These are phyloP conservation scores for Chaetorhynchus papuensis DNA, from an alignment of 2,113 vertebrate genomes.

Conservation along the genomic window DNA sequence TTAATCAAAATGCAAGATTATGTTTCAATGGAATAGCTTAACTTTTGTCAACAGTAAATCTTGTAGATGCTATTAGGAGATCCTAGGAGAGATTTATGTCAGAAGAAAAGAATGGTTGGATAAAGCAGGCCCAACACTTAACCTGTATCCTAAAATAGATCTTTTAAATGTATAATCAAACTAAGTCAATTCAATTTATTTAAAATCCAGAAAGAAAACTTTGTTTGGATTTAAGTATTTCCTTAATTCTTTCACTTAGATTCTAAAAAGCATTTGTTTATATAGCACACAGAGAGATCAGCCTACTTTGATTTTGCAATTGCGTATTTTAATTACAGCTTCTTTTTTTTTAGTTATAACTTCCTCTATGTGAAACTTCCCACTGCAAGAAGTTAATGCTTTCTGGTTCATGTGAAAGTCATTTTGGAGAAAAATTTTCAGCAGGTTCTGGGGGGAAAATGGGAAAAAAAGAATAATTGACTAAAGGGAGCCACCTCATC, in stretches of 20 bases:
- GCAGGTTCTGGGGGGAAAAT: background rate
- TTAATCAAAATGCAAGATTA: background rate
- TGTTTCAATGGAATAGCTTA: background rate
- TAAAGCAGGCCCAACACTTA: background rate
- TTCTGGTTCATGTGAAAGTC: background rate
- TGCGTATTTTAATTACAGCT: background rate
- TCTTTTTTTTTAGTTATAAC: background rate
- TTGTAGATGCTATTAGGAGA: background rate
- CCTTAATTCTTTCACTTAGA: background rate
- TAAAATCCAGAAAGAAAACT: background rate
- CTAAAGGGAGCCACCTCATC: background rate
- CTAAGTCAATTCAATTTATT: background rate
- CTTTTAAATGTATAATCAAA: background rate
- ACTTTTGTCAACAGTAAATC: slow-evolving; percentile 7
- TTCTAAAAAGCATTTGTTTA: background rate
- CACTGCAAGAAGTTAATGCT: background rate
- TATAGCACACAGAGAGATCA: background rate
- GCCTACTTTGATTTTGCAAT: slow-evolving; percentile 4
- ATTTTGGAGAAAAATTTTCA: background rate
- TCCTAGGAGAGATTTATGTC: background rate
- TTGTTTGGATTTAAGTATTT: background rate
- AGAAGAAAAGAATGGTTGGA: background rate
- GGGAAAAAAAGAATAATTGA: background rate
- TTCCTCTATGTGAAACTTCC: background rate
- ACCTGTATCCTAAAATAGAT: background rate